phyloP scores from a whole-genome alignment of 2,113 vertebrate genomes.

The Melozone crissalis region DNA sequence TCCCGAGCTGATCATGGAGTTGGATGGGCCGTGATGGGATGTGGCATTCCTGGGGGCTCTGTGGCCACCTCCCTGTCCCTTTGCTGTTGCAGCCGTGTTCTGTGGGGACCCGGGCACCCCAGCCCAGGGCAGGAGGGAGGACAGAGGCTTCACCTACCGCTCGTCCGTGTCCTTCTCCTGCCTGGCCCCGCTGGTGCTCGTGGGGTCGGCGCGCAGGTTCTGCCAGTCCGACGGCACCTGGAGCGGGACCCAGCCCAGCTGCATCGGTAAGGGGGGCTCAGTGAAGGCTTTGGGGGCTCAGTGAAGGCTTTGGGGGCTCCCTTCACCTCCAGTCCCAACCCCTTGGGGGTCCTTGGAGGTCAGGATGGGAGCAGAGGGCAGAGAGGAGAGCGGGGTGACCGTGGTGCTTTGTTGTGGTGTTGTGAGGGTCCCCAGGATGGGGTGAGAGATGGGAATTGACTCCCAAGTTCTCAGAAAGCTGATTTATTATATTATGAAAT shows the following conservation, averaged over 20 bases:
- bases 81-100: conserved; percentile 85
- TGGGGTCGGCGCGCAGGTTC: conserved; percentile 90
- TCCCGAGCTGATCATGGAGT: background rate
- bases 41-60: fast-evolving
- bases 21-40: background rate
- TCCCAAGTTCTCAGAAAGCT: too few relatives aligned
- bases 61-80: fast-evolving
- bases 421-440: too few relatives aligned
- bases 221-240: conserved; percentile 95
- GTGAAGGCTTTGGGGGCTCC: fast-evolving
- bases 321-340: fast-evolving
- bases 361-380: background rate
- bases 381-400: background rate
- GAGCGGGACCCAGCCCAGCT: conserved; percentile 96
- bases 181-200: conserved; percentile 85
- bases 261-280: conserved; percentile 82
- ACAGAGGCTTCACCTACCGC: conserved; percentile 93
- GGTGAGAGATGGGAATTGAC: too few relatives aligned
- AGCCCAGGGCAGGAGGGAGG: conserved; percentile 86
- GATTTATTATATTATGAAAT: too few relatives aligned
- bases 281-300: too few relatives aligned
- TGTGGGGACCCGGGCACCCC: conserved; percentile 94
- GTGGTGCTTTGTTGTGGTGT: background rate
- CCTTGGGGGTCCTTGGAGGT: background rate
- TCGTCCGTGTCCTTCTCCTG: conserved; percentile 94